Percentiles rank a stretch among this genome's conserved stretches.
Evolutionary conservation across 2,113 vertebrate genomes (phyloP).

Genomic region (Muntiacus muntjak): DNA sequence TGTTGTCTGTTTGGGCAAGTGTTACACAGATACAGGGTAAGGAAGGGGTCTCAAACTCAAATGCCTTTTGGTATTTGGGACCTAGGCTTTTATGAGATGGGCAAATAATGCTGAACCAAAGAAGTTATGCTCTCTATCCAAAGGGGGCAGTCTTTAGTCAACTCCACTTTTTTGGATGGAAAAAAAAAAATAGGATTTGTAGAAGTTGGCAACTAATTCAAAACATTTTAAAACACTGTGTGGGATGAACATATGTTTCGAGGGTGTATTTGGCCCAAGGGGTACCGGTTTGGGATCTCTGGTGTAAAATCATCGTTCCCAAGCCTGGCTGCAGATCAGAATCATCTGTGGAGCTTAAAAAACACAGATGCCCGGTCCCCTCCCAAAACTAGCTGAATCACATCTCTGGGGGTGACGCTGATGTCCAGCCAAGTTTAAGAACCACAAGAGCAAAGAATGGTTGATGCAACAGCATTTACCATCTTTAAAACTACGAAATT

Average conservation of each 20-base stretch:
- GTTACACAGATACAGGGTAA: background rate
- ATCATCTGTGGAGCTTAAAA: conserved; percentile 57
- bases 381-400: background rate
- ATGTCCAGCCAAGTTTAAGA: conserved; percentile 33
- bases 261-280: conserved; percentile 70
- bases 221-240: conserved; percentile 73
- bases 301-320: conserved; percentile 44
- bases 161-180: background rate
- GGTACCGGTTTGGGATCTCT: conserved; percentile 68
- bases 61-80: background rate
- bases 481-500: background rate
- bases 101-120: background rate
- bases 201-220: conserved; percentile 68
- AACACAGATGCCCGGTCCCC: conserved; percentile 63
- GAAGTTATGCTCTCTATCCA: background rate
- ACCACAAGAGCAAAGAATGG: background rate
- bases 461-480: background rate
- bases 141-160: conserved; percentile 49
- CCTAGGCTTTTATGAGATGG: background rate
- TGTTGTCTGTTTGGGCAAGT: background rate
- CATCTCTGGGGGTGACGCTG: conserved; percentile 30
- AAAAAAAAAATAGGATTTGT: conserved; percentile 58
- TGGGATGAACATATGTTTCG: conserved; percentile 73
- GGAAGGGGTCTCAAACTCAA: background rate
- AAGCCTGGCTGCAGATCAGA: conserved; percentile 55